Evolutionary conservation across 1,140 invertebrate genomes (phyloP).

Genomic region (Pseudomyrmex flavicornis): DNA sequence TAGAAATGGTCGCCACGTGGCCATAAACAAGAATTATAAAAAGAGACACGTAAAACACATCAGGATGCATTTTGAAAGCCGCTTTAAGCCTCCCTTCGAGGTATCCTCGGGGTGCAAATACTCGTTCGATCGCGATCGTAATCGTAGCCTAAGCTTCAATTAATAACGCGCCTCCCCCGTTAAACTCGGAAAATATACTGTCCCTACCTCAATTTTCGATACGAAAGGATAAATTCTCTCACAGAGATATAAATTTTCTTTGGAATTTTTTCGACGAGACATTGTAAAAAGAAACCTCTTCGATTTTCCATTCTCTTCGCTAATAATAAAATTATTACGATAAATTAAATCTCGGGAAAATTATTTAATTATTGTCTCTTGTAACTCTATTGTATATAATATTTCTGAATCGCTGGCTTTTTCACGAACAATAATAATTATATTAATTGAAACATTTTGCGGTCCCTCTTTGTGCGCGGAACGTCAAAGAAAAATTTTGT

Average conservation of each 20-base stretch:
- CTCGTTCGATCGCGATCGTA: conserved; percentile 40
- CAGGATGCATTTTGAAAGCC: conserved; percentile 57
- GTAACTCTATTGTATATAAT: too few species aligned
- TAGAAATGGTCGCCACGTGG: background rate
- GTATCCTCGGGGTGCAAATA: conserved; percentile 56
- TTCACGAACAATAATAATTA: too few species aligned
- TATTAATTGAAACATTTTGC: conserved; percentile 1
- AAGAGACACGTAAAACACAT: background rate
- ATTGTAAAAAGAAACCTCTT: background rate
- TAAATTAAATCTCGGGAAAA: background rate
- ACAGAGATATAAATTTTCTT: background rate
- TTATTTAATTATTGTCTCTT: too few species aligned
- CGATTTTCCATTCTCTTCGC: background rate
- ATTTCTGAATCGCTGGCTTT: background rate
- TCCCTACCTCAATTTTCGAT: background rate
- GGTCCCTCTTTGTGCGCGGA: conserved; percentile 1
- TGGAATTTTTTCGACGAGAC: conserved; percentile 17
- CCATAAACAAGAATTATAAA: conserved; percentile 31
- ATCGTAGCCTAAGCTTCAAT: conserved; percentile 60
- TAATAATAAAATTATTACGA: conserved; percentile 3
- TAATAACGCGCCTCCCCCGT: conserved; percentile 35
- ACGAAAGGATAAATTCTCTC: background rate
- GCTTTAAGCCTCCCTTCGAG: conserved; percentile 37
- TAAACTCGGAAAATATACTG: conserved; percentile 31
- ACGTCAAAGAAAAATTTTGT: conserved; percentile 15